Evolutionary conservation across 2,888 invertebrate species (phyloP).

Genomic region (Eurytoma californica): DNA sequence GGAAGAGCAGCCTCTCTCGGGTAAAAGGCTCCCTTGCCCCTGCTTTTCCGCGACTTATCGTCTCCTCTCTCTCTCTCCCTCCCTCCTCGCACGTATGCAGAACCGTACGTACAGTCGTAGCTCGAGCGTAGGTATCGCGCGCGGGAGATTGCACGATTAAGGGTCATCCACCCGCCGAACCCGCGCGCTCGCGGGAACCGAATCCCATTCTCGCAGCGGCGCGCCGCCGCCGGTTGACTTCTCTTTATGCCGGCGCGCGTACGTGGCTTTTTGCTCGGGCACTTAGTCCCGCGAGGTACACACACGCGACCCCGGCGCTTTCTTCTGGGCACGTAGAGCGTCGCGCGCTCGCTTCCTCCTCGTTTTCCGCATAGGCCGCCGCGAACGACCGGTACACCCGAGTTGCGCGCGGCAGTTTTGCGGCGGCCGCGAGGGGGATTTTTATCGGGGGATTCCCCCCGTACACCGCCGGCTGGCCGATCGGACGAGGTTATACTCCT

Average conservation of each 20-base stretch:
- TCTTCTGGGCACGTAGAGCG: neutral
- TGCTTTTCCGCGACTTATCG: no score
- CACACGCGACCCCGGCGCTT: constrained; percentile 6
- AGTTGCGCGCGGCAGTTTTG: neutral
- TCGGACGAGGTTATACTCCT: no score
- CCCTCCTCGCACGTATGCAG: neutral
- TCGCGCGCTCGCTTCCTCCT: neutral
- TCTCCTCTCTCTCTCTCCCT: neutral
- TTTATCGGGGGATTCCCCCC: no score
- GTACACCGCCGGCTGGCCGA: no score
- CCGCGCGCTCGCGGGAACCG: constrained; percentile 12
- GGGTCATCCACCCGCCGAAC: constrained; percentile 60
- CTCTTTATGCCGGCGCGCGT: constrained; percentile 8
- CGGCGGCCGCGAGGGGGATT: no score
- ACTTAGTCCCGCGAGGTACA: constrained; percentile 1
- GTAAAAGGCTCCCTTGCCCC: constrained; percentile 6
- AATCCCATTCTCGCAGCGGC: constrained; percentile 33
- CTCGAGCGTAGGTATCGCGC: neutral
- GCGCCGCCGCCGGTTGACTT: neutral
- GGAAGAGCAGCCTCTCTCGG: no score
- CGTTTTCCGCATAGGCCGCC: constrained; percentile 44
- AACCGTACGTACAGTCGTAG: neutral
- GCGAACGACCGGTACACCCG: neutral
- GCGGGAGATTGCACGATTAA: constrained; percentile 57
- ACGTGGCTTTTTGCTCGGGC: constrained; percentile 13